Base-by-base conservation (phyloP, 1,140 invertebrate genomes). In the Bradysia coprophila region DNA sequence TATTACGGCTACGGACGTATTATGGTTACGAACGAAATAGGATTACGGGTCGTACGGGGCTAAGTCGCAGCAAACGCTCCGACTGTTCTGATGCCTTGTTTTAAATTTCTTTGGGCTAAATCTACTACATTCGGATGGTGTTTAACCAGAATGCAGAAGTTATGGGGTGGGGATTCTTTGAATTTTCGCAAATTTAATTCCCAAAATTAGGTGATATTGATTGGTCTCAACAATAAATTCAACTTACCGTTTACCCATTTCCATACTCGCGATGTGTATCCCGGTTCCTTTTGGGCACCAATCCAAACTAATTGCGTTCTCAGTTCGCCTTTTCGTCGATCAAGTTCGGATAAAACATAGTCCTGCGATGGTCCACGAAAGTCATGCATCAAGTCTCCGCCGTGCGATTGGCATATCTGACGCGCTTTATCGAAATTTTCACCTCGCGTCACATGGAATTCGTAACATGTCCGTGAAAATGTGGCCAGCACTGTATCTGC, bases 241-340 rank as follows among this genome's bases (percentile, higher is more conserved):
- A 20, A 38, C 18, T 38, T 63, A 89, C 86, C 85, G 54, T 86
- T 78, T 16, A 90, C 80, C 87, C 87, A 91, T 61, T 78, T 78
- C 87, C 87, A 93, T 2, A 78, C 87, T 41, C 81, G 70, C 0
- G 78, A 78, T 1, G 78, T 83, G 23, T 85, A 70, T 10, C 79
- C 74, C 0, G 84, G 82, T 48, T 91, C 88, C 52, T 87, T 87
- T 51, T 84, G 78, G 0, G 82, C 86, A 1, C 89, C 88, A 28
- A 93, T 82, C 89, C 89, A 92, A 0, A 92, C 79, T 20, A 92
- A 62, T 51, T 88, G 82, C 0, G 84, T 84, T 56, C 86, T 85
- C 9, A 91, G 52, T 37, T 72, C 75, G 0, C 75, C 62, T 52
- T 87, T 88, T 16, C 81, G 63, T 40, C 82, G 65, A 49, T 90